Conservation (phyloP, 2,888 invertebrate genomes). For the Drosophila mayaguana region DNA sequence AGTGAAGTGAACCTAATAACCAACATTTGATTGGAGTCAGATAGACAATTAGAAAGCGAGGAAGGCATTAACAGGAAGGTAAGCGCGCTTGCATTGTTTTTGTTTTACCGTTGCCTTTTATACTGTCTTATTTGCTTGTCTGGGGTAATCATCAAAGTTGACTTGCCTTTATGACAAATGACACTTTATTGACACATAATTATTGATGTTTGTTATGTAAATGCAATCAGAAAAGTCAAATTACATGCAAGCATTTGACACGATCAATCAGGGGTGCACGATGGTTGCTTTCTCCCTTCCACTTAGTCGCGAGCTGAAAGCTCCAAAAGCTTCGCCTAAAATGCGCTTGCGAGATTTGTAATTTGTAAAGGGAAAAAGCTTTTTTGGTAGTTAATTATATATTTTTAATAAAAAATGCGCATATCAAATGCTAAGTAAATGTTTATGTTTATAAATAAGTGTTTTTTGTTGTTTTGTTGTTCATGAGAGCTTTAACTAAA, state of each 20-base stretch:
- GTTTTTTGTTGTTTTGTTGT: constrained; percentile 25
- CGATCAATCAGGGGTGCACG: constrained; percentile 6
- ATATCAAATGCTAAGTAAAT: constrained; percentile 67
- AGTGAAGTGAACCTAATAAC: background rate
- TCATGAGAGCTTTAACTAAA: constrained; percentile 50
- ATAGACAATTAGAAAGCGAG: background rate
- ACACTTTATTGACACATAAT: constrained; percentile 12
- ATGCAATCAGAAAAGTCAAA: constrained; percentile 18
- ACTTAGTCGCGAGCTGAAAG: background rate
- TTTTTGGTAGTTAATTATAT: constrained; percentile 9
- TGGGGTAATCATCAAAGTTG: background rate
- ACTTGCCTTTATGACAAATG: background rate
- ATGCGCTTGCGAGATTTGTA: background rate
- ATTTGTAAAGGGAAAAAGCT: constrained; percentile 1
- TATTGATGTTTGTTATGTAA: constrained; percentile 33
- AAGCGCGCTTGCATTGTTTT: constrained; percentile 9
- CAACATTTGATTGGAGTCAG: background rate
- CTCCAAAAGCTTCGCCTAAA: background rate
- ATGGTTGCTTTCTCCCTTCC: background rate
- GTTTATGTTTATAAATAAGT: constrained; percentile 72
- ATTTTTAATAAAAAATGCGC: constrained; percentile 41
- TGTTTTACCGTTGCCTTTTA: background rate
- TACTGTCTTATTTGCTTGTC: background rate
- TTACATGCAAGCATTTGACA: background rate
- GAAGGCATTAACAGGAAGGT: constrained; percentile 2